These are phyloP conservation scores for Falcunculus frontatus DNA, from an alignment of 2,113 vertebrate genomes.

Conservation along the genomic window DNA sequence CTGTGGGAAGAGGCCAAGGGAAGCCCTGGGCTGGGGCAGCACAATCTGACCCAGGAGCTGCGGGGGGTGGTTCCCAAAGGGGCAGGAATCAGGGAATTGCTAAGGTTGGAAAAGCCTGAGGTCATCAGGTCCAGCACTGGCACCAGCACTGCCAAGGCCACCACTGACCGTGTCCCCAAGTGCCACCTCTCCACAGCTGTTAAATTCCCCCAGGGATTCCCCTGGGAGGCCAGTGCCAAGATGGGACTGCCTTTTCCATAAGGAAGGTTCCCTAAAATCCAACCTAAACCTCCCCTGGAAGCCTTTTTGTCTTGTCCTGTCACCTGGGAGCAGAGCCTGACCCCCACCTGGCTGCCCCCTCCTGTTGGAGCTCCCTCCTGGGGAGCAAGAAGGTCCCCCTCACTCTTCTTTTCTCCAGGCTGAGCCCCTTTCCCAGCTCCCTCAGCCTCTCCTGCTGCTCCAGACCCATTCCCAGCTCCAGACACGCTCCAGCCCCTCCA, in stretches of 20 bases:
- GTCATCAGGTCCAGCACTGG: too few relatives aligned
- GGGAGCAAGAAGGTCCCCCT: too few relatives aligned
- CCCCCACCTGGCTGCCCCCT: too few relatives aligned
- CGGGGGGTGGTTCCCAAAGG: rapidly evolving
- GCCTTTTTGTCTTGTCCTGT: too few relatives aligned
- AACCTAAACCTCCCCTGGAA: background rate
- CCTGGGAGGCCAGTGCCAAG: too few relatives aligned
- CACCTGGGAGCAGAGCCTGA: background rate
- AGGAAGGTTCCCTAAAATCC: background rate
- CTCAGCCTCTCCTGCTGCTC: too few relatives aligned
- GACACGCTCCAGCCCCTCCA: too few relatives aligned
- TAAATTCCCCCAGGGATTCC: background rate
- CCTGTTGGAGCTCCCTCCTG: too few relatives aligned
- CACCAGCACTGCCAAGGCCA: background rate
- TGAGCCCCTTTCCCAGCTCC: too few relatives aligned
- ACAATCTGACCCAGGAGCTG: rapidly evolving
- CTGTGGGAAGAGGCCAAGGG: background rate
- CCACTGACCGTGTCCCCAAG: background rate
- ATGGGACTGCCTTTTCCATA: background rate
- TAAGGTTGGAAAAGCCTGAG: background rate
- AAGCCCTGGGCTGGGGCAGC: rapidly evolving
- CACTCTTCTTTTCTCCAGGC: too few relatives aligned
- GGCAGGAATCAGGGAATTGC: background rate
- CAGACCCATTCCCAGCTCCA: too few relatives aligned
- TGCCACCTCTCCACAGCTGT: background rate